Evolutionary conservation across 2,888 invertebrate genomes (phyloP).

Genomic region (Lasioglossum marginatum): DNA sequence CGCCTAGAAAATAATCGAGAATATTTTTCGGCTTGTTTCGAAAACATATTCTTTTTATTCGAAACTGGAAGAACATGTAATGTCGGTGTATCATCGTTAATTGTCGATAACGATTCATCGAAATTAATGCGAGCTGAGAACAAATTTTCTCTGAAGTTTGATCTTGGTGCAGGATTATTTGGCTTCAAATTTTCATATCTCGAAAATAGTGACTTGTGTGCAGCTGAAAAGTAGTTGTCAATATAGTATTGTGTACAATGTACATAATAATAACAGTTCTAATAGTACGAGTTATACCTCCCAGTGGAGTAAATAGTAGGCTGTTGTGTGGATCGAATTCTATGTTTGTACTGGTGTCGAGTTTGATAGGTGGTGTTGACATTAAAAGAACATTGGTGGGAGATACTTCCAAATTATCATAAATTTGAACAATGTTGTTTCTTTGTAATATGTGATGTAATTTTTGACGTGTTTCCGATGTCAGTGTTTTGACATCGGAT

Average conservation of each 20-base stretch:
- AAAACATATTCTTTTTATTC: conserved; percentile 48
- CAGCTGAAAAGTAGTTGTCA: conserved; percentile 55
- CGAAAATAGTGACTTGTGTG: conserved; percentile 72
- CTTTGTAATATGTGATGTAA: conserved; percentile 24
- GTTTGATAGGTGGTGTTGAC: conserved; percentile 77
- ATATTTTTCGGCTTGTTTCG: conserved; percentile 73
- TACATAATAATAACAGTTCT: background rate
- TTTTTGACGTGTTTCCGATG: conserved; percentile 39
- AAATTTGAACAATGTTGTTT: conserved; percentile 30
- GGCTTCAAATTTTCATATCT: conserved; percentile 68
- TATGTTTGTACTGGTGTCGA: conserved; percentile 68
- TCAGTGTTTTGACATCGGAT: conserved; percentile 43
- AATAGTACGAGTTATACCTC: conserved; percentile 64
- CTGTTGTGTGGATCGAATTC: conserved; percentile 68
- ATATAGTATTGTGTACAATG: conserved; percentile 1
- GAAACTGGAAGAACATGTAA: conserved; percentile 34
- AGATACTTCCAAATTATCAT: conserved; percentile 41
- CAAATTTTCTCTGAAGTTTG: conserved; percentile 67
- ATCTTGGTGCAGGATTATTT: conserved; percentile 36
- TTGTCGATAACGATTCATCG: conserved; percentile 61
- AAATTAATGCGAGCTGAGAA: conserved; percentile 69
- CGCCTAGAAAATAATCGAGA: conserved; percentile 75
- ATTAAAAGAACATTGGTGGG: conserved; percentile 72
- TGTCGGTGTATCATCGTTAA: conserved; percentile 49
- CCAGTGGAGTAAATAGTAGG: conserved; percentile 78